Percentiles rank a stretch among this genome's conserved stretches.
These are phyloP conservation scores for Poeciliopsis occidentalis DNA, from an alignment of 2,113 vertebrate species.

Conservation along the genomic window DNA sequence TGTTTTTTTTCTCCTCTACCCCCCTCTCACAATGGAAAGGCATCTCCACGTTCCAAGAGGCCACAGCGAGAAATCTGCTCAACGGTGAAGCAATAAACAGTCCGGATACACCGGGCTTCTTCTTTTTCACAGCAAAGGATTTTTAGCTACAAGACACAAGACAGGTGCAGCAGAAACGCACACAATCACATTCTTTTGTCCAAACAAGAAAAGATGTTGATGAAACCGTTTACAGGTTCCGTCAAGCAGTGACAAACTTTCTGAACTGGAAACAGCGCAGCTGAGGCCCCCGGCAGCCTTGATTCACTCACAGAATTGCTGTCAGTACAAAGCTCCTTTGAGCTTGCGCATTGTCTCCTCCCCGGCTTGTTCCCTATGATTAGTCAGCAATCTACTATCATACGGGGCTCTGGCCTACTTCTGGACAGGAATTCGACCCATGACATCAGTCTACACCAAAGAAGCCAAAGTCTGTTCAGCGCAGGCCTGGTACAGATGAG, in stretches of 20 bases:
- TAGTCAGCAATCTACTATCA: conserved; percentile 82
- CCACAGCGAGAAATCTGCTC: conserved; percentile 58
- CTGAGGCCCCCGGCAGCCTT: conserved; percentile 50
- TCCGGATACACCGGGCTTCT: conserved; percentile 22
- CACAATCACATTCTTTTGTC: conserved; percentile 15
- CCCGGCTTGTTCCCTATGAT: conserved; percentile 71
- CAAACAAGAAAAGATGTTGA: conserved; percentile 7
- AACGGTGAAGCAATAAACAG: conserved; percentile 58
- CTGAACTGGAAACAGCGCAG: conserved; percentile 4
- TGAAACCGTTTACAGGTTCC: conserved; percentile 15
- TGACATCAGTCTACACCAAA: conserved; percentile 81
- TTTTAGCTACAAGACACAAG: conserved; percentile 49
- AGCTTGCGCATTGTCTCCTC: conserved; percentile 64
- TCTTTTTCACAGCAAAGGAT: conserved; percentile 56
- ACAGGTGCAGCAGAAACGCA: conserved; percentile 11
- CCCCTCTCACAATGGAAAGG: conserved; percentile 63
- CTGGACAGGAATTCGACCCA: conserved; percentile 81
- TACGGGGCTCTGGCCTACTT: conserved; percentile 78
- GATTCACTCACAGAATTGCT: conserved; percentile 36
- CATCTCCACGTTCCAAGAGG: conserved; percentile 66
- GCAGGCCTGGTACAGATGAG: conserved; percentile 61
- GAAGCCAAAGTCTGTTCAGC: conserved; percentile 76
- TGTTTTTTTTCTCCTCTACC: conserved; percentile 64
- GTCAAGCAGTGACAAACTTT: conserved; percentile 27
- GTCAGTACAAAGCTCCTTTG: conserved; percentile 76